Base-by-base conservation (phyloP, 2,113 vertebrate species). In the Carettochelys insculpta region DNA sequence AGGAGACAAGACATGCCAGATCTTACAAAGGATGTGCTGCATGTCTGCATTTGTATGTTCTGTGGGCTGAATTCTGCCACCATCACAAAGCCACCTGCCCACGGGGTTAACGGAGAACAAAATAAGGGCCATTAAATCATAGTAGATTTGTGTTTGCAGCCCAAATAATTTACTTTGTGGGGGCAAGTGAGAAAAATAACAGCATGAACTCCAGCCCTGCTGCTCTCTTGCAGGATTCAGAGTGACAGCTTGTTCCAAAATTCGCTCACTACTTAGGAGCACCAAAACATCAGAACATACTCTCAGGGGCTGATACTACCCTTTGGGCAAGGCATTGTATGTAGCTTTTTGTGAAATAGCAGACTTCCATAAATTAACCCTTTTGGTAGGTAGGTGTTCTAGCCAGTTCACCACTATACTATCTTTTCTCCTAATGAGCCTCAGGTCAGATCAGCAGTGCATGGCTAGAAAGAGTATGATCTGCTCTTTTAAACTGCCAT, bases 121-220 rank as follows among this genome's bases (percentile, higher is more conserved):
- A 38, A 83, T 34, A 48, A 71, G 71, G 88, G 13, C 16, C 2
- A 3, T 48, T 82, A 77, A 71, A 75, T 94, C 73, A 48, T 29
- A 90, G 38, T 48, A 83, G 24, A 31, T 41, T 48, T 41, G 83
- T 87, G 45, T 43, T 93, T 34, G 52, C 82, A 95, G 65, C n/a
- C 65, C 47, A 3, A 50, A 45, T 77, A 86, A 95, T 95, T 90
- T 56, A 22, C 9, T 10, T 3, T 80, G 19, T 92, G 52, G 61
- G 86, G 75, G 24, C 11, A 85, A 75, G 52, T 83, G 87, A 81
- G 90, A 86, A 75, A 89, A 85, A 20, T 92, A 87, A 94, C 86
- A 12, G 50, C 81, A 50, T 94, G 91, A 96, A 93, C 92, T 92
- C 27, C 12, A 77, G 88, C 34, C 79, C 27, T 19, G 53, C 52